Evolutionary conservation across 2,888 invertebrate species (phyloP).

Genomic region (Calameuta filiformis): DNA sequence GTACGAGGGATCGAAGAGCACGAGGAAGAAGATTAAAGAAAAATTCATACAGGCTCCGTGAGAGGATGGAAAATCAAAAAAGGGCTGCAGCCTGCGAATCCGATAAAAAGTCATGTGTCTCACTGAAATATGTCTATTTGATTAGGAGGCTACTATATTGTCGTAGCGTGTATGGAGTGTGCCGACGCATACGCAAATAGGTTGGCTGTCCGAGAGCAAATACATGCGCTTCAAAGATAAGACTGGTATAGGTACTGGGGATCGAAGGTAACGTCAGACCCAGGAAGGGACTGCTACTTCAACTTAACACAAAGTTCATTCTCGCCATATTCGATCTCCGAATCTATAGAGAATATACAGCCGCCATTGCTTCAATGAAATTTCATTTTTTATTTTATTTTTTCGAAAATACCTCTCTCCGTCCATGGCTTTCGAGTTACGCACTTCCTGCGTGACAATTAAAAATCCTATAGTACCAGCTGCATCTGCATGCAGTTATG

Average conservation of each 20-base stretch:
- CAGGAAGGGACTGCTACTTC: slow-evolving; percentile 23
- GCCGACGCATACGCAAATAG: slow-evolving; percentile 60
- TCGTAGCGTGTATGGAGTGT: slow-evolving; percentile 51
- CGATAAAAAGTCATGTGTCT: not conserved
- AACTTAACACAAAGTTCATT: slow-evolving; percentile 1
- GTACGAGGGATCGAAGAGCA: not conserved
- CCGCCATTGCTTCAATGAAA: not conserved
- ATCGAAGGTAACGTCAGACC: slow-evolving; percentile 11
- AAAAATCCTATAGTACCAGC: not conserved
- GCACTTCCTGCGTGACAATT: not conserved
- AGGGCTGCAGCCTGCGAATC: not conserved
- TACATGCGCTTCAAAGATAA: slow-evolving; percentile 58
- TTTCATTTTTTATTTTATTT: not conserved
- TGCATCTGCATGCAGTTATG: not conserved
- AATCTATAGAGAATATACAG: not conserved
- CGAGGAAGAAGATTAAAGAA: not conserved
- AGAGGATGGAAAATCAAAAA: not conserved
- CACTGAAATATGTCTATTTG: slow-evolving; percentile 43
- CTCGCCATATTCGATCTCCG: not conserved
- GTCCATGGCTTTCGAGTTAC: not conserved
- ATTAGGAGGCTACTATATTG: slow-evolving; percentile 32
- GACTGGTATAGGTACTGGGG: slow-evolving; percentile 30
- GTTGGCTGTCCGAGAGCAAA: slow-evolving; percentile 54
- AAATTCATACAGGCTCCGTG: not conserved
- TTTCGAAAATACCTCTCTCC: not conserved